These are phyloP conservation scores for Melanotaenia boesemani DNA, from an alignment of 2,797 vertebrate species.

Conservation along the genomic window DNA sequence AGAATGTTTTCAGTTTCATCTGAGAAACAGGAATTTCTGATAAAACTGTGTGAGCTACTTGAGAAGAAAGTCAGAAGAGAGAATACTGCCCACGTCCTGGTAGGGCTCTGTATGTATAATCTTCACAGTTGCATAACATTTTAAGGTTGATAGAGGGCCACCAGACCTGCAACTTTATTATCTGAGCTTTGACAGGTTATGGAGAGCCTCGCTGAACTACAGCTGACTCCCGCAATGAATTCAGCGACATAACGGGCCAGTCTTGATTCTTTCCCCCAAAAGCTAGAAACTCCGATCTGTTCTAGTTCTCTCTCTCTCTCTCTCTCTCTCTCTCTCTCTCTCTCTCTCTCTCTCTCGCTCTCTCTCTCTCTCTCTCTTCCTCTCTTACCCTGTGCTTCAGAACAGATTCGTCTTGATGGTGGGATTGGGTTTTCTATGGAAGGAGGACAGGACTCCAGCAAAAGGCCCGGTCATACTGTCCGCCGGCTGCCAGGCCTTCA, in stretches of 20 bases:
- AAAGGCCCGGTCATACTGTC: slow-evolving; percentile 94
- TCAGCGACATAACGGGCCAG: slow-evolving; percentile 39
- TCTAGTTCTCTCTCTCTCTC: slow-evolving; percentile 24
- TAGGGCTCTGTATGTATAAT: slow-evolving; percentile 33
- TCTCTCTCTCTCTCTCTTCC: neutral
- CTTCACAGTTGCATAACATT: slow-evolving; percentile 51
- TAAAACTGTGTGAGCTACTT: neutral
- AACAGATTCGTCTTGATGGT: slow-evolving; percentile 94
- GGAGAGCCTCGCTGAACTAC: slow-evolving; percentile 30
- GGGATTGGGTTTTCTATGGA: slow-evolving; percentile 92
- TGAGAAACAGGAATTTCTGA: slow-evolving; percentile 10
- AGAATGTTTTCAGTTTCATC: slow-evolving; percentile 32
- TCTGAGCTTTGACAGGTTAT: slow-evolving; percentile 38
- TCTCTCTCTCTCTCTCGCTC: too few relatives aligned
- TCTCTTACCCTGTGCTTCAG: slow-evolving; percentile 80
- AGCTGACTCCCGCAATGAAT: slow-evolving; percentile 36
- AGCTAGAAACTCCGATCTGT: slow-evolving; percentile 43
- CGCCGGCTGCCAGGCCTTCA: slow-evolving; percentile 95
- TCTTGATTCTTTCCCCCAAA: slow-evolving; percentile 49
- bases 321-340: too few relatives aligned
- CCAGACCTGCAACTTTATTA: slow-evolving; percentile 39
- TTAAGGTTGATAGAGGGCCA: slow-evolving; percentile 15
- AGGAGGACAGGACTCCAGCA: slow-evolving; percentile 93
- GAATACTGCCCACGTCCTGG: slow-evolving; percentile 18
- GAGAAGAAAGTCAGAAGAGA: slow-evolving; percentile 14